phyloP scores from a whole-genome alignment of 2,113 vertebrate genomes.

The Poeciliopsis retropinna region DNA sequence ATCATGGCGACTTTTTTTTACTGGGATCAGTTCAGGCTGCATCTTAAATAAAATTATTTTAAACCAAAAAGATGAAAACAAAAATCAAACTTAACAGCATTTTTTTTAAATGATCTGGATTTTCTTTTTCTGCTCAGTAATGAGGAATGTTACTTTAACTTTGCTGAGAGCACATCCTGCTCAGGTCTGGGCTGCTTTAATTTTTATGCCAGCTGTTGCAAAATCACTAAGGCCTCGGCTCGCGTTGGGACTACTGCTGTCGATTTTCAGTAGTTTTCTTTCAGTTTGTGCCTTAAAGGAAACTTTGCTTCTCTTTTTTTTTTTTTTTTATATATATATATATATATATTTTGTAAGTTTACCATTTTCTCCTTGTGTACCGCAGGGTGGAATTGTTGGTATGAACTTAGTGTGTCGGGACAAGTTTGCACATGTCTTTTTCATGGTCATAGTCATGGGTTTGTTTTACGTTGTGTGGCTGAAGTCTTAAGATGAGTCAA shows the following conservation, averaged over 20 bases:
- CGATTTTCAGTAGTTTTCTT: constrained; percentile 2
- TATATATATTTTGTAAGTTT: background rate
- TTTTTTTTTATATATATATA: constrained; percentile 21
- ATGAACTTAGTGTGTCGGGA: constrained; percentile 36
- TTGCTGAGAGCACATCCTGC: constrained; percentile 8
- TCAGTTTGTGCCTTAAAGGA: constrained; percentile 50
- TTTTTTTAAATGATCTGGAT: constrained; percentile 20
- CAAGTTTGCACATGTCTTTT: constrained; percentile 67
- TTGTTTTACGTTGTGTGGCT: constrained; percentile 27
- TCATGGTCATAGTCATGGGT: constrained; percentile 22
- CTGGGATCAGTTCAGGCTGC: constrained; percentile 6
- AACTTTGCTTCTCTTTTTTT: constrained; percentile 24
- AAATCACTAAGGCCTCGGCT: constrained; percentile 10
- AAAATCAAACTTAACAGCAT: background rate
- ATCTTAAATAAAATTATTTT: constrained; percentile 1
- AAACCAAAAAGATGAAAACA: background rate
- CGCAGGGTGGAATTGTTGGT: constrained; percentile 6
- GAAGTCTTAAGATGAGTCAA: constrained; percentile 28
- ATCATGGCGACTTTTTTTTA: constrained; percentile 17
- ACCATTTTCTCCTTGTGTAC: background rate
- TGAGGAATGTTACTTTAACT: constrained; percentile 12
- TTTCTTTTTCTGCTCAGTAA: background rate
- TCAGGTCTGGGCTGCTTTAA: constrained; percentile 35
- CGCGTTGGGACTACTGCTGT: constrained; percentile 4
- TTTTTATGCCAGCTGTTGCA: background rate